A percentile compares a stretch with the other conserved stretches of the same genome.
Conservation (phyloP, 2,888 invertebrate species). For the Parnassius mnemosyne region DNA sequence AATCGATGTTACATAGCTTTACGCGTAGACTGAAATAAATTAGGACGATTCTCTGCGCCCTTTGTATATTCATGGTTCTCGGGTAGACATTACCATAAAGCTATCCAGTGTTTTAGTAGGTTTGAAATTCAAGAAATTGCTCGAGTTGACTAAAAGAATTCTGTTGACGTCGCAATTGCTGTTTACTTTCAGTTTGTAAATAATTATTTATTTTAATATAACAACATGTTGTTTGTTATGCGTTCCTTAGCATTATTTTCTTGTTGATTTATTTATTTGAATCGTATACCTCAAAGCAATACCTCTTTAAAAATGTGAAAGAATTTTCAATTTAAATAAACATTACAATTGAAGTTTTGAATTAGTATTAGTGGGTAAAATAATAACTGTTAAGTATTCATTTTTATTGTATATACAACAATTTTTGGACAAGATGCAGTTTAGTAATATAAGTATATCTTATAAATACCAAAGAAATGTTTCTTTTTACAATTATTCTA, state of each 20-base stretch:
- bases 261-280: not conserved
- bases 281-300: not conserved
- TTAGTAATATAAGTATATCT: too few species aligned
- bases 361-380: too few species aligned
- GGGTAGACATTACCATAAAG: conserved; percentile 8
- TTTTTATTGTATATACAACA: too few species aligned
- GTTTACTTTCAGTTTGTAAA: conserved; percentile 23
- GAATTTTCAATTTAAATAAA: too few species aligned
- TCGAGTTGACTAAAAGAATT: conserved; percentile 16
- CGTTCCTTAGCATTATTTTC: conserved; percentile 9
- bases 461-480: too few species aligned
- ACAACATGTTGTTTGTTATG: conserved; percentile 17
- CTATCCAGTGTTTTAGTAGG: not conserved
- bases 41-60: conserved; percentile 21
- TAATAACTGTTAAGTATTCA: too few species aligned
- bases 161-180: conserved; percentile 1
- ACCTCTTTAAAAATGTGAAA: not conserved
- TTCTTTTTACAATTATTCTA: too few species aligned
- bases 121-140: conserved; percentile 7
- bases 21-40: conserved; percentile 29
- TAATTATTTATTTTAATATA: conserved; percentile 13
- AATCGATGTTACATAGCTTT: conserved; percentile 58
- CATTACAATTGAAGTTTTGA: too few species aligned
- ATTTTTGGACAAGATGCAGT: too few species aligned
- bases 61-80: conserved; percentile 28